These are phyloP conservation scores for Athalia circularis DNA, from an alignment of 2,888 invertebrate genomes.

Conservation along the genomic window DNA sequence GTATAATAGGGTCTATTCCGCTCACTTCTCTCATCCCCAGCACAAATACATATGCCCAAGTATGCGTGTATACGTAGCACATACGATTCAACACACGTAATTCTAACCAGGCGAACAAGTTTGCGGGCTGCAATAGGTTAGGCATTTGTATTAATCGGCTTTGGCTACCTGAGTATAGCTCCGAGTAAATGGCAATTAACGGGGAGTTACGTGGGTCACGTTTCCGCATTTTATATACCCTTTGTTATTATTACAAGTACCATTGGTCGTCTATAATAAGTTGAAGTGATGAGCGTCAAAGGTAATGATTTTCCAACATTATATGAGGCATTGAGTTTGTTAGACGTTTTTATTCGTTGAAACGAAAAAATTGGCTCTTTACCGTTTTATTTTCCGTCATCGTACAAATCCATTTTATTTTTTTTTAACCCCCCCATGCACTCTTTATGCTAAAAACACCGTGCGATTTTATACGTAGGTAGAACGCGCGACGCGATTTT, in stretches of 20 bases:
- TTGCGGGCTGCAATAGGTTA: constrained; percentile 63
- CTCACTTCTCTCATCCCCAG: constrained; percentile 3
- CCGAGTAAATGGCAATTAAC: constrained; percentile 29
- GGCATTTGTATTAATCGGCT: constrained; percentile 70
- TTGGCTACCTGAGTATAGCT: constrained; percentile 41
- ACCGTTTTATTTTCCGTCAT: too few relatives aligned
- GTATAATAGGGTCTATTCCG: too few relatives aligned
- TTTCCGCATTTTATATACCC: background rate
- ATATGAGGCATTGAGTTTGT: too few relatives aligned
- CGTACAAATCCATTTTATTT: too few relatives aligned
- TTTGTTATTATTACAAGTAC: background rate
- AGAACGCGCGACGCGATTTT: too few relatives aligned
- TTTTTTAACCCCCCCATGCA: too few relatives aligned
- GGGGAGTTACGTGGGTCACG: constrained; percentile 25
- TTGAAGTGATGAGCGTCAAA: too few relatives aligned
- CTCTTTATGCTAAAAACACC: too few relatives aligned
- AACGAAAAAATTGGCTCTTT: too few relatives aligned
- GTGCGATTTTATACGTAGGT: too few relatives aligned
- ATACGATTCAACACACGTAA: constrained; percentile 44
- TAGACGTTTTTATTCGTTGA: too few relatives aligned
- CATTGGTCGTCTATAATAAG: background rate
- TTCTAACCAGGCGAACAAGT: constrained; percentile 55
- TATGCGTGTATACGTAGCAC: constrained; percentile 53
- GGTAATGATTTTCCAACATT: too few relatives aligned
- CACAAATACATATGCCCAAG: background rate